These are phyloP conservation scores for Philaethria dido DNA, from an alignment of 2,888 invertebrate genomes.

Conservation along the genomic window DNA sequence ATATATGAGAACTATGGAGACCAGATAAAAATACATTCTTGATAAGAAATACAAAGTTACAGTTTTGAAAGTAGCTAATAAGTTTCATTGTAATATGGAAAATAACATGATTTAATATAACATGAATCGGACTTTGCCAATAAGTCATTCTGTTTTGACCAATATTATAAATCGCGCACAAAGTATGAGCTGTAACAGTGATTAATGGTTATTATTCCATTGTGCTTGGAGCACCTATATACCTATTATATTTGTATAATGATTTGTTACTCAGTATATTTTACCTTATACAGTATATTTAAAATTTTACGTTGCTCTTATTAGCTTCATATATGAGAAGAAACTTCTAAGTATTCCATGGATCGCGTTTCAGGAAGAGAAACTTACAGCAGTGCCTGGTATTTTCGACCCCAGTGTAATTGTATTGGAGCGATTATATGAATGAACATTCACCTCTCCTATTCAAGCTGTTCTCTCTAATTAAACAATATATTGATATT, in stretches of 20 bases:
- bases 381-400: too few relatives aligned
- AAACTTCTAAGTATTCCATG: too few relatives aligned
- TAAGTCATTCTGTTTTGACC: slow-evolving; percentile 20
- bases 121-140: background rate
- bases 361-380: too few relatives aligned
- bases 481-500: too few relatives aligned
- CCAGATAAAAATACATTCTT: too few relatives aligned
- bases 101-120: slow-evolving; percentile 14
- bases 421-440: too few relatives aligned
- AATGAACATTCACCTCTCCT: too few relatives aligned
- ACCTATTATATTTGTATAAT: background rate
- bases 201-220: slow-evolving; percentile 18
- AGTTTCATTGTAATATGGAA: background rate
- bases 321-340: too few relatives aligned
- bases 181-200: slow-evolving; percentile 4
- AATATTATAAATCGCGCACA: slow-evolving; percentile 9
- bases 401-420: too few relatives aligned
- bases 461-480: too few relatives aligned
- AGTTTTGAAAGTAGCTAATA: background rate
- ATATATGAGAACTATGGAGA: too few relatives aligned
- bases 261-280: background rate
- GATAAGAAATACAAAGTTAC: background rate
- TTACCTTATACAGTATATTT: background rate
- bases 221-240: background rate
- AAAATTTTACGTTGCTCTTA: too few relatives aligned